These are phyloP conservation scores for Tragelaphus scriptus DNA, from an alignment of 2,113 vertebrate genomes.

Conservation along the genomic window DNA sequence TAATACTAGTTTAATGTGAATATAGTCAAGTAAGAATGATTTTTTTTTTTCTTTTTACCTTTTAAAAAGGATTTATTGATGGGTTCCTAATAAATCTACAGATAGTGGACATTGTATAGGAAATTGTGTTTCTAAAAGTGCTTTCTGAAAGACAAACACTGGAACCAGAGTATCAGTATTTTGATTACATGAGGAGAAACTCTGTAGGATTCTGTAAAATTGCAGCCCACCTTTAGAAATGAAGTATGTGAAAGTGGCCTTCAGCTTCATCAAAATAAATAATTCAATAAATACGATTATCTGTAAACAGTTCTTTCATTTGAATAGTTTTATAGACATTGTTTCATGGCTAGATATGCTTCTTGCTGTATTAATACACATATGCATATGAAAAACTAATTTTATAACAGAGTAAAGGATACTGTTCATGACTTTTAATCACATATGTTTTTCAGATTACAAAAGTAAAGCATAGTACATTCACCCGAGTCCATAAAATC, in stretches of 20 bases:
- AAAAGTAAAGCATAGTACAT: neutral
- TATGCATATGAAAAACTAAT: slow-evolving; percentile 45
- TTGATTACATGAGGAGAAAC: slow-evolving; percentile 37
- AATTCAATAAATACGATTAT: slow-evolving; percentile 57
- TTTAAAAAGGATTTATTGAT: slow-evolving; percentile 45
- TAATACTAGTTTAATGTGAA: slow-evolving; percentile 72
- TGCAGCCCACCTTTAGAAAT: slow-evolving; percentile 62
- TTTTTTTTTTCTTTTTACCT: slow-evolving; percentile 59
- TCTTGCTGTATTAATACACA: slow-evolving; percentile 66
- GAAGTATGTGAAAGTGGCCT: slow-evolving; percentile 79
- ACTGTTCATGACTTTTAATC: slow-evolving; percentile 69
- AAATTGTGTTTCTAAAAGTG: slow-evolving; percentile 49
- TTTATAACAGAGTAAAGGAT: slow-evolving; percentile 75
- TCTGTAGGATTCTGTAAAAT: slow-evolving; percentile 64
- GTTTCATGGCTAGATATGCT: slow-evolving; percentile 68
- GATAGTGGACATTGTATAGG: slow-evolving; percentile 32
- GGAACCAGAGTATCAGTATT: slow-evolving; percentile 23
- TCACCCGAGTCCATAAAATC: slow-evolving; percentile 57
- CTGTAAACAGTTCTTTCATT: slow-evolving; percentile 55
- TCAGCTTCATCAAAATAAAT: slow-evolving; percentile 76
- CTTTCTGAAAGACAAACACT: slow-evolving; percentile 49
- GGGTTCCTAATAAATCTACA: slow-evolving; percentile 54
- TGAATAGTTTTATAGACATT: slow-evolving; percentile 73
- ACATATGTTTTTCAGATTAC: slow-evolving; percentile 78
- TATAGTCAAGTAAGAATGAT: slow-evolving; percentile 72